Conservation (phyloP, 2,113 vertebrate species). For the Lycocorax pyrrhopterus region DNA sequence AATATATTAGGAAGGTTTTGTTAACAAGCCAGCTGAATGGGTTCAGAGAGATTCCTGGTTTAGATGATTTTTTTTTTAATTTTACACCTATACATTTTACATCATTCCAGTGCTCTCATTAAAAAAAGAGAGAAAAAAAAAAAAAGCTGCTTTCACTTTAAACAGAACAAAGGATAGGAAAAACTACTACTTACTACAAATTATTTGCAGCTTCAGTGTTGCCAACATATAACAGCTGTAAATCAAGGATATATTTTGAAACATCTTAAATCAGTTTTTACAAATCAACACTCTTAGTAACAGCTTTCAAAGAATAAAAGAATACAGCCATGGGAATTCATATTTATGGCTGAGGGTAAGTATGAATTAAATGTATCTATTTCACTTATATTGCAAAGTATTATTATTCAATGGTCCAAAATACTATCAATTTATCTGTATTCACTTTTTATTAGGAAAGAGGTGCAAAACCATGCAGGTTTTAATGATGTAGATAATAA, state of each 20-base stretch:
- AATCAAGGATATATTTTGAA: slow-evolving; percentile 45
- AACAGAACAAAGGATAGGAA: slow-evolving; percentile 38
- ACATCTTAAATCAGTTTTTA: slow-evolving; percentile 51
- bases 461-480: neutral
- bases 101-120: neutral
- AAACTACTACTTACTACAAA: slow-evolving; percentile 42
- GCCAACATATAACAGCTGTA: slow-evolving; percentile 44
- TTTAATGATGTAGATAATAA: slow-evolving; percentile 2
- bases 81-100: neutral
- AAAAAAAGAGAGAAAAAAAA: neutral
- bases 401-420: neutral
- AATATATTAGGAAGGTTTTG: slow-evolving; percentile 30
- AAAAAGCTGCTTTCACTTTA: slow-evolving; percentile 1
- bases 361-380: slow-evolving; percentile 8
- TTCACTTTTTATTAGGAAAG: slow-evolving; percentile 10
- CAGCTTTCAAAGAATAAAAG: slow-evolving; percentile 46
- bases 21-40: slow-evolving; percentile 36
- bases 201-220: slow-evolving; percentile 48
- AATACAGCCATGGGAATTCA: slow-evolving; percentile 24
- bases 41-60: neutral
- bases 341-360: neutral
- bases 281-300: slow-evolving; percentile 24
- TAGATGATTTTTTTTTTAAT: neutral
- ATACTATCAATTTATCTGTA: slow-evolving; percentile 14
- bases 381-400: neutral